Base-by-base conservation (phyloP, 2,888 invertebrate species). In the Lissonota sp. region DNA sequence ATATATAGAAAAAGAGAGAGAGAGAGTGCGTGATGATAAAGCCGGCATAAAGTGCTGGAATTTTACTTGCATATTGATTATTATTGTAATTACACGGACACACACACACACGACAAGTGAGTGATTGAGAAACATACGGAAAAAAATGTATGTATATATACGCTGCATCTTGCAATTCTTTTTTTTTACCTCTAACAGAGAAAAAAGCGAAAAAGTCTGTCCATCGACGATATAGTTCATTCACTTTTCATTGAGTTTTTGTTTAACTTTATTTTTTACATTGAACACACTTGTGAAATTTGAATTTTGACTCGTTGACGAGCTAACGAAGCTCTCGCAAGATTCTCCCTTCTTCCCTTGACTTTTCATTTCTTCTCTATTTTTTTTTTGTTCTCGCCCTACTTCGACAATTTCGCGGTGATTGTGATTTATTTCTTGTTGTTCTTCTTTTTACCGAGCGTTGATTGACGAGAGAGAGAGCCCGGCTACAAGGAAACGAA, bases 11-110 rank as follows among this genome's bases (percentile, higher is more conserved):
- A 66, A 63, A 69, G 72, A 57, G 64, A 79, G 79, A 51, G 80
- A 85, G 85, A 73, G 84, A 84, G 80, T 84, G 86, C 83, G 64
- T 69, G 60, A 66, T 26, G 80, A 83, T 57, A 71, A n/a, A 83
- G 72, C 79, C 73, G 83, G 79, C 83, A 79, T 57, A 73, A 79
- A 84, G 77, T 74, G 76, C 80, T 83, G 75, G 79, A 71, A 26
- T 82, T 82, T 83, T 83, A 83, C 82, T 83, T 82, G 73, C 78
- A 84, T 79, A 74, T 82, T 80, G 75, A 80, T 78, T 72, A 78
- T 80, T 74, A 79, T 78, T 74, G 80, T 82, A 82, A 80, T 82
- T 82, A 78, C 73, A 81, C 66, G 49, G 53, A 53, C 12, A 64
- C 74, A 74, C 75, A 79, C 79, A 72, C 69, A 75, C 64, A 67